Conservation (phyloP, 2,797 vertebrate species). For the Amblyraja radiata region DNA sequence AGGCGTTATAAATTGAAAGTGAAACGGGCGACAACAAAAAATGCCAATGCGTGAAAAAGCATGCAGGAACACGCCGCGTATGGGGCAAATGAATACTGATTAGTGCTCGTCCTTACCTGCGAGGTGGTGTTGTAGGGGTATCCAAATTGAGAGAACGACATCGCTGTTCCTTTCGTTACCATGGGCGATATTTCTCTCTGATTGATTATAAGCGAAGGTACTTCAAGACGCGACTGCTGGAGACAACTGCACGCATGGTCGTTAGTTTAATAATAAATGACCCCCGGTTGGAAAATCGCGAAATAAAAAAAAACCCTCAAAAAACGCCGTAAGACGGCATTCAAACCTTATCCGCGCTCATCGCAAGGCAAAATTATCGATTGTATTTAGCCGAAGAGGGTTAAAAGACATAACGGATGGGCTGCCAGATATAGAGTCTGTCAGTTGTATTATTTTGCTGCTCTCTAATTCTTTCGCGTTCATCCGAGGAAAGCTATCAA, state of each 20-base stretch:
- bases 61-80: neutral
- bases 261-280: conserved; percentile 84
- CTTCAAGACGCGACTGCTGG: conserved; percentile 75
- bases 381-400: conserved; percentile 72
- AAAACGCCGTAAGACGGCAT: conserved; percentile 52
- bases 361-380: conserved; percentile 63
- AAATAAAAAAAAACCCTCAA: too few relatives aligned
- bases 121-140: conserved; percentile 89
- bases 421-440: conserved; percentile 79
- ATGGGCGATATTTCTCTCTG: conserved; percentile 79
- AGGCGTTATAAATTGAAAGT: neutral
- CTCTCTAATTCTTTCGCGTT: conserved; percentile 83
- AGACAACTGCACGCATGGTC: conserved; percentile 78
- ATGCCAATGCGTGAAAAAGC: neutral
- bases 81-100: neutral
- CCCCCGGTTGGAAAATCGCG: conserved; percentile 70
- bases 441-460: conserved; percentile 84
- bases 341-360: conserved; percentile 69
- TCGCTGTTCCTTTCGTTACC: conserved; percentile 81
- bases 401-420: conserved; percentile 76
- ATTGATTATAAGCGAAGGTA: conserved; percentile 80
- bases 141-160: conserved; percentile 98
- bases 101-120: conserved; percentile 73
- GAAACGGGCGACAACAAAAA: neutral
- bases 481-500: conserved; percentile 80